phyloP scores from a whole-genome alignment of 2,888 invertebrate species.

The Gonocerus acuteangulatus region DNA sequence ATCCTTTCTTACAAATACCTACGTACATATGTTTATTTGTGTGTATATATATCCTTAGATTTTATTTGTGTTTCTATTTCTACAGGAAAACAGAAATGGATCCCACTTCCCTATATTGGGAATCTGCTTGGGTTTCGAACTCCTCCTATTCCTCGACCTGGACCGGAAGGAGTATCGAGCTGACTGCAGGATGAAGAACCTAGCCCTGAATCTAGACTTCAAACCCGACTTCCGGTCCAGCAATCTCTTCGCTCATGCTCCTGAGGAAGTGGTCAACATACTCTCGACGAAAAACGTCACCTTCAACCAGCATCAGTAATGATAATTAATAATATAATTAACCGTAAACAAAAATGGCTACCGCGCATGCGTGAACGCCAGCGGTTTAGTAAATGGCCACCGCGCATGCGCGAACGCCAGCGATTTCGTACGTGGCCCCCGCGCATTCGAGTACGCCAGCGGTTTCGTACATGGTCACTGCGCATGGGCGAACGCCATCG shows the following conservation, averaged over 20 bases:
- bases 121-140: slow-evolving; percentile 81
- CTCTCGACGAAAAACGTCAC: slow-evolving; percentile 42
- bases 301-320: slow-evolving; percentile 9
- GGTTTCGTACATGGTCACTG: no score
- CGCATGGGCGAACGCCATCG: no score
- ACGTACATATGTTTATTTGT: no score
- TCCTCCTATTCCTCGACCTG: slow-evolving; percentile 51
- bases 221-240: slow-evolving; percentile 56
- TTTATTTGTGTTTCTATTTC: no score
- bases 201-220: slow-evolving; percentile 62
- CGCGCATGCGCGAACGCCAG: no score
- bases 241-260: slow-evolving; percentile 56
- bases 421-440: no score
- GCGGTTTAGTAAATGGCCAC: no score
- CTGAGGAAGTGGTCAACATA: slow-evolving; percentile 51
- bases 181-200: slow-evolving; percentile 48
- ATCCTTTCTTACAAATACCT: no score
- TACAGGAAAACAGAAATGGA: slow-evolving; percentile 8
- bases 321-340: not conserved
- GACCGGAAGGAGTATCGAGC: slow-evolving; percentile 52
- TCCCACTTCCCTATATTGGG: slow-evolving; percentile 74
- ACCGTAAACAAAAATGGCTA: not conserved
- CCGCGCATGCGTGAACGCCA: no score
- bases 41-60: no score
- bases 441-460: no score